phyloP scores from a whole-genome alignment of 1,140 invertebrate species.

The Scaptomyza montana region DNA sequence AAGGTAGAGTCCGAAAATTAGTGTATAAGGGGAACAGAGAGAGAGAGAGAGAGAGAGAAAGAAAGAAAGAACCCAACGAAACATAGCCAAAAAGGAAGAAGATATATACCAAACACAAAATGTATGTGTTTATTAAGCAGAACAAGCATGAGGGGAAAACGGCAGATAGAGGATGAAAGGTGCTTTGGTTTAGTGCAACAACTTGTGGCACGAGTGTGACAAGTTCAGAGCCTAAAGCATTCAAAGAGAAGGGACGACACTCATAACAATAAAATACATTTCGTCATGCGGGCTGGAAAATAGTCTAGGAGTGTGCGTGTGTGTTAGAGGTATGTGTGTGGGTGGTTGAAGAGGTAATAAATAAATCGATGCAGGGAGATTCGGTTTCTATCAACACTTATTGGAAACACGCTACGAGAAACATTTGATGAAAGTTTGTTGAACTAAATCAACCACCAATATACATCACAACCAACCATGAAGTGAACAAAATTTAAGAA shows the following conservation, averaged over 20 bases:
- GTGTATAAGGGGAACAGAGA: constrained; percentile 38
- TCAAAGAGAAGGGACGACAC: constrained; percentile 15
- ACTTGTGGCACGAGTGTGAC: constrained; percentile 75
- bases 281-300: constrained; percentile 27
- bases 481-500: constrained; percentile 1
- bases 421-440: constrained; percentile 37
- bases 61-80: constrained; percentile 21
- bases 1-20: constrained; percentile 72
- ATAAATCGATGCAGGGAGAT: constrained; percentile 59
- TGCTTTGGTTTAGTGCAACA: constrained; percentile 40
- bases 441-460: constrained; percentile 43
- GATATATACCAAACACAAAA: neutral
- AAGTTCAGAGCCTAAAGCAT: constrained; percentile 42
- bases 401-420: constrained; percentile 26
- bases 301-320: neutral
- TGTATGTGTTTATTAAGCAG: neutral
- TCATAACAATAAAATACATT: constrained; percentile 43
- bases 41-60: too few relatives aligned
- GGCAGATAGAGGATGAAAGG: neutral
- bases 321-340: constrained; percentile 22
- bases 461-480: constrained; percentile 4
- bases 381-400: constrained; percentile 42
- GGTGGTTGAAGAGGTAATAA: constrained; percentile 59
- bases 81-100: constrained; percentile 12
- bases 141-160: constrained; percentile 6